These are phyloP conservation scores for Penaeus japonicus DNA, from an alignment of 1,140 invertebrate genomes.

Conservation along the genomic window DNA sequence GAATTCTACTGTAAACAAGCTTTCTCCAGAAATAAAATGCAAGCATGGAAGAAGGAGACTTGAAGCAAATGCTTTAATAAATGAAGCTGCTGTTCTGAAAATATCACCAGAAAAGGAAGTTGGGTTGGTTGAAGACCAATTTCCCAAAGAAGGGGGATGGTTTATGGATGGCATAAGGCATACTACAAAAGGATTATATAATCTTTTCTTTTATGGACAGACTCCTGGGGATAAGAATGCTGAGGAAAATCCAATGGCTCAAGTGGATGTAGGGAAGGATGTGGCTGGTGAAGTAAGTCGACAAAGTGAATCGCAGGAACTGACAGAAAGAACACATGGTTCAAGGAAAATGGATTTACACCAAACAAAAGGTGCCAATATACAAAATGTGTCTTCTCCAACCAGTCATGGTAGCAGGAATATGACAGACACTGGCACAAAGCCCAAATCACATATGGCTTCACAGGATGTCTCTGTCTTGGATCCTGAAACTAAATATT, in stretches of 20 bases:
- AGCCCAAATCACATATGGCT: too few species aligned
- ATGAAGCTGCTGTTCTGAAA: not conserved
- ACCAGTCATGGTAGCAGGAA: too few species aligned
- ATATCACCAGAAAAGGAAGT: not conserved
- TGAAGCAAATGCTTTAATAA: not conserved
- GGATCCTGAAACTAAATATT: too few species aligned
- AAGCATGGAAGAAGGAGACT: not conserved
- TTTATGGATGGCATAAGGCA: slow-evolving; percentile 6
- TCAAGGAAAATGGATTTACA: too few species aligned
- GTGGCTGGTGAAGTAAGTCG: not conserved
- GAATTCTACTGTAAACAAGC: not conserved
- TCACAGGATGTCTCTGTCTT: too few species aligned
- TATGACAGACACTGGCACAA: too few species aligned
- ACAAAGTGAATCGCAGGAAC: not conserved
- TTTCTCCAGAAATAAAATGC: not conserved
- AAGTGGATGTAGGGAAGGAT: not conserved
- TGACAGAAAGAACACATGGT: too few species aligned
- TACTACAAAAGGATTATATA: slow-evolving; percentile 38
- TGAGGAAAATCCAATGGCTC: slow-evolving; percentile 3
- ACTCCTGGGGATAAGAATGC: slow-evolving; percentile 8
- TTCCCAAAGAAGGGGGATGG: slow-evolving; percentile 11
- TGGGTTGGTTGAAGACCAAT: not conserved
- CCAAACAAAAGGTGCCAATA: too few species aligned
- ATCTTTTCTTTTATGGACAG: slow-evolving; percentile 52
- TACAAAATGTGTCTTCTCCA: too few species aligned